A percentile compares a stretch with the other conserved stretches of the same genome.
Conservation (phyloP, 2,888 invertebrate genomes). For the Anaspis maculata region DNA sequence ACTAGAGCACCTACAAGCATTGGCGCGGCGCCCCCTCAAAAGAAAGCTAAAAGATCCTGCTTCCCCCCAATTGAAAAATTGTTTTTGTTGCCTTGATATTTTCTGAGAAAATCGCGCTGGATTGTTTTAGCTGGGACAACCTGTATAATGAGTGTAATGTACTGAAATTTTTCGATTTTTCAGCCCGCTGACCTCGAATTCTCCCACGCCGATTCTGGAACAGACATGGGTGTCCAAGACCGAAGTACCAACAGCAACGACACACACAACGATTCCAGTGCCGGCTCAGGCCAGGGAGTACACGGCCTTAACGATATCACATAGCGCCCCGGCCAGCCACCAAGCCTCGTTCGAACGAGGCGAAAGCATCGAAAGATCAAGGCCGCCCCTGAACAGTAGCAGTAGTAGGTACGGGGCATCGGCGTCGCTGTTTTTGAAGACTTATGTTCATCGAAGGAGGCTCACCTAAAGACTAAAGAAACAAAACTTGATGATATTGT, state of each 20-base stretch:
- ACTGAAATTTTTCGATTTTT: constrained; percentile 15
- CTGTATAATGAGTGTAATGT: background rate
- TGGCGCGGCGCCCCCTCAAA: too few relatives aligned
- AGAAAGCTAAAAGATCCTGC: too few relatives aligned
- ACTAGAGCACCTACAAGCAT: too few relatives aligned
- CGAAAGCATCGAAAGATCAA: constrained; percentile 37
- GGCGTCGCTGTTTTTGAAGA: too few relatives aligned
- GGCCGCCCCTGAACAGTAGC: constrained; percentile 20
- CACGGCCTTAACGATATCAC: constrained; percentile 39
- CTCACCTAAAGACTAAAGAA: too few relatives aligned
- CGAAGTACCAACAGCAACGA: constrained; percentile 28
- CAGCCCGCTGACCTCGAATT: constrained; percentile 48
- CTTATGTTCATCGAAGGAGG: too few relatives aligned
- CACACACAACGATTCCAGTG: constrained; percentile 26
- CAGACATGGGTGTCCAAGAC: constrained; percentile 43
- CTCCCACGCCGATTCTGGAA: constrained; percentile 44
- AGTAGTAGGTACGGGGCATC: too few relatives aligned
- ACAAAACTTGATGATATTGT: too few relatives aligned
- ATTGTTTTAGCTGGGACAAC: too few relatives aligned
- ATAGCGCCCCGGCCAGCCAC: constrained; percentile 40
- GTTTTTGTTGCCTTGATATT: too few relatives aligned
- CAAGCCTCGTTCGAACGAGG: constrained; percentile 42
- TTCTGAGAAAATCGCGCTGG: too few relatives aligned
- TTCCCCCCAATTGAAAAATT: too few relatives aligned
- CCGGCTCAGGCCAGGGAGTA: constrained; percentile 30